phyloP scores from a whole-genome alignment of 2,888 invertebrate genomes.

The Villa cingulata region DNA sequence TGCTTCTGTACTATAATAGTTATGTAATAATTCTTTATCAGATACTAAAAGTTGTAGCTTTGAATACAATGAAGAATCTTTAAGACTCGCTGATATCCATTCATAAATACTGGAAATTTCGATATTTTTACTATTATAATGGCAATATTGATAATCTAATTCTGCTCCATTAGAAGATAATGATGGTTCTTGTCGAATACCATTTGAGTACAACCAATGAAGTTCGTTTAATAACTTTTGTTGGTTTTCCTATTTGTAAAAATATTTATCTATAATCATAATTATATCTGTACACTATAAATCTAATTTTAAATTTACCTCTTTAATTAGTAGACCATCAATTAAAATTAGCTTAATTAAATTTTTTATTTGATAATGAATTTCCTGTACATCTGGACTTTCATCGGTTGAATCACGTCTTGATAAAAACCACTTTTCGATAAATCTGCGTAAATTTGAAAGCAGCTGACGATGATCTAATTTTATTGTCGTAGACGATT shows the following conservation, averaged over 20 bases:
- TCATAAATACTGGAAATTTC: neutral
- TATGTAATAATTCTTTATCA: slow-evolving; percentile 45
- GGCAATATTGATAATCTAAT: too few species aligned
- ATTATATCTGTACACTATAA: too few species aligned
- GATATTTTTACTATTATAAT: slow-evolving; percentile 7
- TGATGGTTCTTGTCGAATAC: neutral
- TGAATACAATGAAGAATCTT: slow-evolving; percentile 26
- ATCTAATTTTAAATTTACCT: slow-evolving; percentile 8
- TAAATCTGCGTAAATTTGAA: slow-evolving; percentile 16
- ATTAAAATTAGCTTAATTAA: slow-evolving; percentile 14
- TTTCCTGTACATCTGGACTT: slow-evolving; percentile 8
- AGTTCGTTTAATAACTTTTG: slow-evolving; percentile 12
- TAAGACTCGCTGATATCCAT: slow-evolving; percentile 23
- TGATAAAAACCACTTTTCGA: slow-evolving; percentile 16
- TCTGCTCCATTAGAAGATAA: too few species aligned
- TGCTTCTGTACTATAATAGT: slow-evolving; percentile 44
- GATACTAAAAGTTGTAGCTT: slow-evolving; percentile 45
- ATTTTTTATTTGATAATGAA: slow-evolving; percentile 12
- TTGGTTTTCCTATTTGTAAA: slow-evolving; percentile 3
- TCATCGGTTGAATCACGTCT: slow-evolving; percentile 12
- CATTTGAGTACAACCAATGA: slow-evolving; percentile 8
- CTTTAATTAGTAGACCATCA: slow-evolving; percentile 12
- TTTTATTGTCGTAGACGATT: neutral
- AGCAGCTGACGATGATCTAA: slow-evolving; percentile 10
- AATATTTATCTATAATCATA: neutral